Conservation (phyloP, 1,140 invertebrate genomes). For the Trialeurodes vaporariorum region DNA sequence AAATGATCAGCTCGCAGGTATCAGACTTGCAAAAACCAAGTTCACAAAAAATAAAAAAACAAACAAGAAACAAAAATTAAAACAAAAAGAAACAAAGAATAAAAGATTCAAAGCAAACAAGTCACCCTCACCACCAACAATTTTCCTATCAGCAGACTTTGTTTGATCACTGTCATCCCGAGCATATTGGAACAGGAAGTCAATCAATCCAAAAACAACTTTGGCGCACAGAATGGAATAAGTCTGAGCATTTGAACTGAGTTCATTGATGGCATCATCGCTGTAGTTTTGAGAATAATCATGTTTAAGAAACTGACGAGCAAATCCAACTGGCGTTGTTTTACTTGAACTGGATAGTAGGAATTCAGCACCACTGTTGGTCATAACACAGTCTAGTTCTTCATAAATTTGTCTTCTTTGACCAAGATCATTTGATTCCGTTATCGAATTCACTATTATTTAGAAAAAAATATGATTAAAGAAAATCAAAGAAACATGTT, state of each 20-base stretch:
- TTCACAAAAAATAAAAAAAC: no score
- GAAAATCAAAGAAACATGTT: no score
- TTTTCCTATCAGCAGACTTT: background rate
- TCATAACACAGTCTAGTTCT: background rate
- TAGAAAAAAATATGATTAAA: no score
- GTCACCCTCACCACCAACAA: no score
- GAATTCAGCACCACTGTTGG: background rate
- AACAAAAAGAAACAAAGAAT: no score
- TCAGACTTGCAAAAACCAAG: no score
- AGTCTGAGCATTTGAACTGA: background rate
- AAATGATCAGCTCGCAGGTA: no score
- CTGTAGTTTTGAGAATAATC: background rate
- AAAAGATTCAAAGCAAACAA: no score
- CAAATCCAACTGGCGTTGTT: background rate
- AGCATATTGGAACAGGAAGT: slow-evolving; percentile 27
- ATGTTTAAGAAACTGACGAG: background rate
- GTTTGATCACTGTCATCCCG: background rate
- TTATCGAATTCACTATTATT: background rate
- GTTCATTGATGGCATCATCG: background rate
- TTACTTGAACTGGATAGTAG: background rate
- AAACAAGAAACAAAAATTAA: no score
- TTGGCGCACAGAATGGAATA: slow-evolving; percentile 38
- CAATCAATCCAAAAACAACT: slow-evolving; percentile 53
- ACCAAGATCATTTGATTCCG: slow-evolving; percentile 5
- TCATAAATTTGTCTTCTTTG: slow-evolving; percentile 8